These are phyloP conservation scores for Takifugu flavidus DNA, from an alignment of 2,113 vertebrate species.

Conservation along the genomic window DNA sequence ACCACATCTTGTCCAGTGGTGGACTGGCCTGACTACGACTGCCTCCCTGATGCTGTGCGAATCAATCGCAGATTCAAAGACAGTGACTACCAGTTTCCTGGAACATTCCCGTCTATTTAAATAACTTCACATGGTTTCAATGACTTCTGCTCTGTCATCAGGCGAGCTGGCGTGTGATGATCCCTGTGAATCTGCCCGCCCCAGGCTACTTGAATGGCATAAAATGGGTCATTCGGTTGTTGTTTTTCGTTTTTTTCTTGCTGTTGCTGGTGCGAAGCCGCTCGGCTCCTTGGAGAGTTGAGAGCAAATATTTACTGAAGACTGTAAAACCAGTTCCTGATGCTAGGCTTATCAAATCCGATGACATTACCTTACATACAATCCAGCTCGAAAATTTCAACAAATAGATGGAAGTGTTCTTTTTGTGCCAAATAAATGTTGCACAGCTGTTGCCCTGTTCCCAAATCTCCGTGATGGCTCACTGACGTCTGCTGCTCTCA, in stretches of 20 bases:
- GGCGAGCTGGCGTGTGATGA: slow-evolving; percentile 46
- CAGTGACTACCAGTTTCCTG: slow-evolving; percentile 66
- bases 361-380: no score
- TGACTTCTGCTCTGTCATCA: slow-evolving; percentile 61
- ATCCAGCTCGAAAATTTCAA: no score
- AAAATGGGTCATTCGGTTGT: slow-evolving; percentile 38
- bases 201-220: slow-evolving; percentile 39
- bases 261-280: no score
- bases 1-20: slow-evolving; percentile 26
- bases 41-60: slow-evolving; percentile 55
- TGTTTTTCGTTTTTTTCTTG: neutral
- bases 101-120: slow-evolving; percentile 51
- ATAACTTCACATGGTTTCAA: slow-evolving; percentile 62
- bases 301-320: slow-evolving; percentile 22
- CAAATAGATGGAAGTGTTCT: no score
- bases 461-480: no score
- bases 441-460: no score
- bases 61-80: slow-evolving; percentile 59
- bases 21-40: slow-evolving; percentile 40
- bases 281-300: slow-evolving; percentile 1
- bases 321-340: no score
- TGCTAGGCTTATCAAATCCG: no score
- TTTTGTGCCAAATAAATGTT: no score
- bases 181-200: slow-evolving; percentile 46
- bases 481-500: no score